A percentile compares a stretch with the other conserved stretches of the same genome.
Evolutionary conservation across 2,797 vertebrate species (phyloP).

Genomic region (Phaenicophaeus curvirostris): DNA sequence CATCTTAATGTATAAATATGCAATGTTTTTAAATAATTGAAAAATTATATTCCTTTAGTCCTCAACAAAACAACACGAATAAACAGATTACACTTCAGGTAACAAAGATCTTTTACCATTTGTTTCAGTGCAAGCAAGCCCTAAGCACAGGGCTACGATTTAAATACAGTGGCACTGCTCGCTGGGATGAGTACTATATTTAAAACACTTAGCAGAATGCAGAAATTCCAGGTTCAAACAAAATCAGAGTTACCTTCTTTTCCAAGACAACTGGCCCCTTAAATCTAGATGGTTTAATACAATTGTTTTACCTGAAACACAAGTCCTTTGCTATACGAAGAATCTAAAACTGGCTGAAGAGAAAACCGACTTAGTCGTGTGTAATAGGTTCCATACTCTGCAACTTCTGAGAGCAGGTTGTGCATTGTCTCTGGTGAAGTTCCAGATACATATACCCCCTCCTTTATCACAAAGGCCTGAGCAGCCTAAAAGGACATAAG

Average conservation of each 20-base stretch:
- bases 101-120: background rate
- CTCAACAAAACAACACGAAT: background rate
- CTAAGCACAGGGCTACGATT: background rate
- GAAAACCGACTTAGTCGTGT: constrained; percentile 90
- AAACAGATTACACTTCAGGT: background rate
- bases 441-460: constrained; percentile 90
- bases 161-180: background rate
- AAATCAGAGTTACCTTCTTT: background rate
- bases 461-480: constrained; percentile 88
- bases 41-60: background rate
- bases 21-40: background rate
- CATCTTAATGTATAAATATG: background rate
- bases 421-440: constrained; percentile 91
- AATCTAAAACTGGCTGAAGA: constrained; percentile 84
- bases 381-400: constrained; percentile 91
- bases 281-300: background rate
- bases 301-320: constrained; percentile 89
- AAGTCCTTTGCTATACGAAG: constrained; percentile 84
- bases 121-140: background rate
- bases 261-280: background rate
- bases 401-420: constrained; percentile 88
- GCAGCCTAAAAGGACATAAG: constrained; percentile 51
- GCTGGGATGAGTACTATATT: background rate
- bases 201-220: background rate
- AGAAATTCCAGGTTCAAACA: background rate